A percentile compares a stretch with the other conserved stretches of the same genome.
Evolutionary conservation across 2,888 invertebrate species (phyloP).

Genomic region (Pristionchus fissidentatus): DNA sequence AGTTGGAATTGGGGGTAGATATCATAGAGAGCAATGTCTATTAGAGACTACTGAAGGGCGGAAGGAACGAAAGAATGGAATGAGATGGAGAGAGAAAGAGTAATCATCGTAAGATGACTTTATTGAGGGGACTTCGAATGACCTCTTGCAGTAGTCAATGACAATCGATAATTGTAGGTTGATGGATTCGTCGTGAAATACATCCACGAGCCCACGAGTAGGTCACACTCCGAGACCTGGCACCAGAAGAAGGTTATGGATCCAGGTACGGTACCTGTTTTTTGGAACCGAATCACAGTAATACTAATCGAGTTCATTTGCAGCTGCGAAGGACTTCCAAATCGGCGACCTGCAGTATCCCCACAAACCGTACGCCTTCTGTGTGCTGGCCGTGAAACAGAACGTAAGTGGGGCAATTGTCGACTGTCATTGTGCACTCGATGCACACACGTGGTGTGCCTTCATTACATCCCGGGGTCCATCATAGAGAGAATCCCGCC

Average conservation of each 20-base stretch:
- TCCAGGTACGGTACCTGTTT: constrained; percentile 15
- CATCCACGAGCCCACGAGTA: constrained; percentile 71
- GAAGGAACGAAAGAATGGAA: constrained; percentile 5
- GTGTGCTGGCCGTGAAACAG: constrained; percentile 72
- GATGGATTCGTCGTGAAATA: constrained; percentile 75
- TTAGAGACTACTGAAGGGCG: background rate
- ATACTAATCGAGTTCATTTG: constrained; percentile 44
- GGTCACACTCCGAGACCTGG: constrained; percentile 55
- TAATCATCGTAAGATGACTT: constrained; percentile 27
- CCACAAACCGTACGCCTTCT: constrained; percentile 75
- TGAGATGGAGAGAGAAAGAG: background rate
- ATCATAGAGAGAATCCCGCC: background rate
- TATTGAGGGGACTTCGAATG: constrained; percentile 43
- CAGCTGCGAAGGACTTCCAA: constrained; percentile 63
- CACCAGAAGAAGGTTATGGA: constrained; percentile 24
- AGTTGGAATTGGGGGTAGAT: too few relatives aligned
- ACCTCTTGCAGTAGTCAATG: background rate
- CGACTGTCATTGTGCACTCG: background rate
- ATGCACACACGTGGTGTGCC: too few relatives aligned
- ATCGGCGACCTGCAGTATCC: constrained; percentile 61
- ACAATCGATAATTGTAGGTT: constrained; percentile 53
- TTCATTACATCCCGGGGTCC: background rate
- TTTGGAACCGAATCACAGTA: constrained; percentile 16
- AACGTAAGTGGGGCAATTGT: constrained; percentile 69
- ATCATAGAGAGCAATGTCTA: background rate